Conservation (phyloP, 1,140 invertebrate genomes). For the Geopemphigus sp. region DNA sequence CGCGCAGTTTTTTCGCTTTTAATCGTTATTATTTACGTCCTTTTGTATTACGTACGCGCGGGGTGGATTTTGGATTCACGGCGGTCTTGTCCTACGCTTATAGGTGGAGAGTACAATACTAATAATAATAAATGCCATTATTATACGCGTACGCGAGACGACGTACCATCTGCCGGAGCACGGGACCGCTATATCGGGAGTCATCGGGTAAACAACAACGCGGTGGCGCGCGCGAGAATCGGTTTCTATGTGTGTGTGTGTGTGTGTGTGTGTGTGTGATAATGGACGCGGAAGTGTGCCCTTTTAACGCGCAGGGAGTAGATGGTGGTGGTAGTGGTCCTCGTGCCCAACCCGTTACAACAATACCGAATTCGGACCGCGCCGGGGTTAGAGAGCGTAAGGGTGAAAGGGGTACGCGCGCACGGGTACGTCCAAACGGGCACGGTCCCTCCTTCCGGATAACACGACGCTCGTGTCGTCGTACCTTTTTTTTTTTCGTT, state of each 20-base stretch:
- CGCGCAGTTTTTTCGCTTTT: neutral
- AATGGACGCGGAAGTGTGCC: conserved; percentile 38
- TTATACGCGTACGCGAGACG: no score
- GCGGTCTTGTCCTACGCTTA: no score
- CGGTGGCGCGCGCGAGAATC: conserved; percentile 3
- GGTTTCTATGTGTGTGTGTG: no score
- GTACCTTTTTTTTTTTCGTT: no score
- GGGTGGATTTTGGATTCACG: no score
- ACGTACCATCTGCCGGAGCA: conserved; percentile 27
- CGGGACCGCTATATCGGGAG: conserved; percentile 1
- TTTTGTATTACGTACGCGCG: neutral
- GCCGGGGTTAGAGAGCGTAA: neutral
- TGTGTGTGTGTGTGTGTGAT: no score
- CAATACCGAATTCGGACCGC: conserved; percentile 6
- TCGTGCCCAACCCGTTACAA: conserved; percentile 46
- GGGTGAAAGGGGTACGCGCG: neutral
- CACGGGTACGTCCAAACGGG: neutral
- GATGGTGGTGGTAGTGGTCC: no score
- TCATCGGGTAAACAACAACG: neutral
- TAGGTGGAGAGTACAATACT: neutral
- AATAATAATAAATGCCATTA: no score
- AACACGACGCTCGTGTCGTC: neutral
- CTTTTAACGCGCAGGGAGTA: neutral
- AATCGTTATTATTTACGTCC: neutral
- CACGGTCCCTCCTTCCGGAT: conserved; percentile 35